These are phyloP conservation scores for Tragulus kanchil DNA, from an alignment of 2,113 vertebrate species.

Conservation along the genomic window DNA sequence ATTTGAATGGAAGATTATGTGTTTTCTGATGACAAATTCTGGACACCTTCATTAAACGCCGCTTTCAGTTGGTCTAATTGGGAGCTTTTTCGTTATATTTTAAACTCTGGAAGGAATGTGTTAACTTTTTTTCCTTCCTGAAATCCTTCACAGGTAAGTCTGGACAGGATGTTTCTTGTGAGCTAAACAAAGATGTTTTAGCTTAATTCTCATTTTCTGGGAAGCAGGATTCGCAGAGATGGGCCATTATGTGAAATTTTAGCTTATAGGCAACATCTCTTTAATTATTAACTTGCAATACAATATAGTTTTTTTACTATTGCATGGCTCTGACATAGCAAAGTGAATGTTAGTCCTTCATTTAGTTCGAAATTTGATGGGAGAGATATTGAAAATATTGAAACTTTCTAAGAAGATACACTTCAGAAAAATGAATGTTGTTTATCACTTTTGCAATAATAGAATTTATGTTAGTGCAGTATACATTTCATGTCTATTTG, in stretches of 20 bases:
- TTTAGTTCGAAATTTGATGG: background rate
- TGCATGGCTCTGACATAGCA: background rate
- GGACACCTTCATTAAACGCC: background rate
- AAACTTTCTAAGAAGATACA: background rate
- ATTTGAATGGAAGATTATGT: background rate
- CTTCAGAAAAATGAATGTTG: background rate
- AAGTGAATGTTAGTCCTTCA: background rate
- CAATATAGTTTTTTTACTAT: background rate
- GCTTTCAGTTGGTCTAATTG: background rate
- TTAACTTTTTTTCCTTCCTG: background rate
- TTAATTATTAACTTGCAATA: background rate
- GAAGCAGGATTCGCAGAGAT: background rate
- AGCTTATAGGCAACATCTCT: background rate
- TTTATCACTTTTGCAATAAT: background rate
- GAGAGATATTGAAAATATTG: background rate
- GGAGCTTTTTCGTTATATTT: too few species aligned
- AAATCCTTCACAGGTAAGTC: background rate
- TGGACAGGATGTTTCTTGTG: background rate
- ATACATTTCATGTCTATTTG: background rate
- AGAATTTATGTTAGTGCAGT: background rate
- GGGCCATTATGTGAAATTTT: background rate
- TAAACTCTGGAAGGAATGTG: background rate
- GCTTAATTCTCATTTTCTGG: background rate
- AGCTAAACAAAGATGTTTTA: background rate
- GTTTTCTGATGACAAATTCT: background rate